Evolutionary conservation across 92 coral and sea anemone genomes (phyloP).

Genomic region (Ricordea florida): DNA sequence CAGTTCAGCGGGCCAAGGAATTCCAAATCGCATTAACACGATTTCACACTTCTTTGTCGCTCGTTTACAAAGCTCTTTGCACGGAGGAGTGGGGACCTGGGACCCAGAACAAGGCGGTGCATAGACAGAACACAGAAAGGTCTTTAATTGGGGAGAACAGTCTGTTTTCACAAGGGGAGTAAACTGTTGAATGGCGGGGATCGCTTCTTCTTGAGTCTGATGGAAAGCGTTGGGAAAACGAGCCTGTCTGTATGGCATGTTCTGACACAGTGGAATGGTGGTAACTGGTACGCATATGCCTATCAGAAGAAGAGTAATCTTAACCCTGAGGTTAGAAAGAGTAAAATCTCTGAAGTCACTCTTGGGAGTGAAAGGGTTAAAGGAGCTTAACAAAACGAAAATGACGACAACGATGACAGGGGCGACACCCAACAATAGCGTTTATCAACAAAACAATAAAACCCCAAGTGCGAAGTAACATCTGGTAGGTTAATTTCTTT

Average conservation of each 20-base stretch:
- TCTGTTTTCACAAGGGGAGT: neutral
- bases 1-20: conserved; percentile 21
- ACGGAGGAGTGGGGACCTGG: conserved; percentile 4
- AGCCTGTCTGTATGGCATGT: conserved; percentile 1
- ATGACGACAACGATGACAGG: too few species aligned
- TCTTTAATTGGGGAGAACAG: conserved; percentile 38
- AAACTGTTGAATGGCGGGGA: neutral
- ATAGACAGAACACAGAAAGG: conserved; percentile 36
- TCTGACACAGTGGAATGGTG: conserved; percentile 30
- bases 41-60: conserved; percentile 4
- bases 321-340: neutral
- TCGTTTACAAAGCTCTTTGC: conserved; percentile 26
- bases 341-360: neutral
- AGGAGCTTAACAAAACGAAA: too few species aligned
- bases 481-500: too few species aligned
- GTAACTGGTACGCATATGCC: neutral
- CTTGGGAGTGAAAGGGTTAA: neutral
- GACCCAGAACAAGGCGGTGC: conserved; percentile 52
- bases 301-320: neutral
- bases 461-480: too few species aligned
- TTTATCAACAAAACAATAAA: too few species aligned
- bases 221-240: conserved; percentile 48
- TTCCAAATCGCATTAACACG: neutral
- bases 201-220: conserved; percentile 41
- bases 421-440: too few species aligned